Evolutionary conservation across 2,797 vertebrate genomes (phyloP).

Genomic region (Lacerta viridis): DNA sequence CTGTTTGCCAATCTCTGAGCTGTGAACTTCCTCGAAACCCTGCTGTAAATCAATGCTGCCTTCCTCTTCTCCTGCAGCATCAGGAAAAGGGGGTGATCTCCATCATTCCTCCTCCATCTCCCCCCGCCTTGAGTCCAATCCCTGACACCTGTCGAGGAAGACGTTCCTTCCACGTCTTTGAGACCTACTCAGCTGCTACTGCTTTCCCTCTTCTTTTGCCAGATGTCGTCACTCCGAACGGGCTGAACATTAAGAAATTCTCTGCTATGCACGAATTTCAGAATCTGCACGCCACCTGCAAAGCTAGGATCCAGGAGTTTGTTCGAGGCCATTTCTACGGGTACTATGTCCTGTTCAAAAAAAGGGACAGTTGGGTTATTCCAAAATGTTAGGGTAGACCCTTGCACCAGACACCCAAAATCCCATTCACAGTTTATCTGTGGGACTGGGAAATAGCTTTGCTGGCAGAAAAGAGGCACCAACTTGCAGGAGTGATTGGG

Average conservation of each 20-base stretch:
- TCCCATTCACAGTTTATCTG: not conserved
- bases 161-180: not conserved
- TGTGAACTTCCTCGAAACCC: no score
- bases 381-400: not conserved
- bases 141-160: no score
- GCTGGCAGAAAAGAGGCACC: no score
- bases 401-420: not conserved
- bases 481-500: no score
- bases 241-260: slow-evolving; percentile 96
- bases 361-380: slow-evolving; percentile 4
- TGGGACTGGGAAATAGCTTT: not conserved
- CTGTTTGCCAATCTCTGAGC: no score
- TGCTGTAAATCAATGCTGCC: no score
- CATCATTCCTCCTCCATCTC: not conserved
- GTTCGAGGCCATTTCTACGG: slow-evolving; percentile 97
- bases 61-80: no score
- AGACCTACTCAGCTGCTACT: slow-evolving; percentile 60
- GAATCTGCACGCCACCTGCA: slow-evolving; percentile 94
- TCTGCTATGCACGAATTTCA: slow-evolving; percentile 98
- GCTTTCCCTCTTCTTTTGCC: slow-evolving; percentile 71
- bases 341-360: slow-evolving; percentile 79
- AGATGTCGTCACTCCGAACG: slow-evolving; percentile 97
- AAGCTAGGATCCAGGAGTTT: slow-evolving; percentile 94
- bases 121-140: no score
- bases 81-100: not conserved